A percentile compares a stretch with the other conserved stretches of the same genome.
Evolutionary conservation across 1,140 invertebrate genomes (phyloP).

Genomic region (Brachionus sp.): DNA sequence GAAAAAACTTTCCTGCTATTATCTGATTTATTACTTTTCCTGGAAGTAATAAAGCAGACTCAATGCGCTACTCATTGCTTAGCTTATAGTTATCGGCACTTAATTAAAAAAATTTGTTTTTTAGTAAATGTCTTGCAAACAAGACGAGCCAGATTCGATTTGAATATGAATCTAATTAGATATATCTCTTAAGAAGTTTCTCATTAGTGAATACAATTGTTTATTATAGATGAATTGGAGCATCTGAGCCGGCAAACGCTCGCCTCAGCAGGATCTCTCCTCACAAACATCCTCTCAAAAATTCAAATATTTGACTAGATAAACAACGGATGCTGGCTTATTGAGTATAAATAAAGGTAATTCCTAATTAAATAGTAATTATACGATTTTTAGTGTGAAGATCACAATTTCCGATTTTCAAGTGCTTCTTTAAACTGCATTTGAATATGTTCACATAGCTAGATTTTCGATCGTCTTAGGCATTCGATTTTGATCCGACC

Average conservation of each 20-base stretch:
- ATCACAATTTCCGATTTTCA: not conserved
- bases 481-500: not conserved
- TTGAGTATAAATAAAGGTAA: not conserved
- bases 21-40: not conserved
- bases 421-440: not conserved
- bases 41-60: not conserved
- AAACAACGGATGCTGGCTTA: not conserved
- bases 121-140: not conserved
- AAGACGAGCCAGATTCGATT: not conserved
- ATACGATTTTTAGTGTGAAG: not conserved
- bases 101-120: not conserved
- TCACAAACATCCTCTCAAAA: not conserved
- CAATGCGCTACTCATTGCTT: not conserved
- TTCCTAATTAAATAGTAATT: not conserved
- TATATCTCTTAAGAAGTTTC: not conserved
- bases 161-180: not conserved
- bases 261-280: not conserved
- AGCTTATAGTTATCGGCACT: not conserved
- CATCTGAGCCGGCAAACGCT: not conserved
- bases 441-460: not conserved
- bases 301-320: not conserved
- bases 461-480: not conserved
- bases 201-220: constrained; percentile 1
- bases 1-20: not conserved
- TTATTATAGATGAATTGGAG: not conserved